phyloP scores from a whole-genome alignment of 2,888 invertebrate species.

The Sipha maydis region DNA sequence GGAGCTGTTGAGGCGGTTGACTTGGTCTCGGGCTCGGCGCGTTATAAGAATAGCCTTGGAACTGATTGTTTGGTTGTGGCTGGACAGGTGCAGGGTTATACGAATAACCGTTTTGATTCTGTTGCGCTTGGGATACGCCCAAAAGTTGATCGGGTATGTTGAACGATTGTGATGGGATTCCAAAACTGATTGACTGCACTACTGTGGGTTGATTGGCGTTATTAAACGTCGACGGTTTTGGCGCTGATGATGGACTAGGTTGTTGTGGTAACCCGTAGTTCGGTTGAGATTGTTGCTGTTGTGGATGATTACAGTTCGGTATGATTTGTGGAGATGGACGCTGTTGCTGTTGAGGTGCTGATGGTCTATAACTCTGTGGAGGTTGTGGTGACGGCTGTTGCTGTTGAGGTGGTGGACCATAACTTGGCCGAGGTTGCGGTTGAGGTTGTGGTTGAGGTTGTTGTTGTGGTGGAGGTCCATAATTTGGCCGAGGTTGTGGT shows the following conservation, averaged over 20 bases:
- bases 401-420: not conserved
- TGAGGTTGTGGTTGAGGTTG: conserved; percentile 65
- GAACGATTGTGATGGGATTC: conserved; percentile 58
- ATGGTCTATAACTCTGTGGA: conserved; percentile 63
- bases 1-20: conserved; percentile 1
- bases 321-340: conserved; percentile 62
- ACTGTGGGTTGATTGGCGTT: conserved; percentile 67
- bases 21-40: conserved; percentile 7
- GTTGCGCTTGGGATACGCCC: conserved; percentile 14
- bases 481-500: conserved; percentile 67
- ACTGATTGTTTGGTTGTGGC: conserved; percentile 8
- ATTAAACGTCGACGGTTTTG: conserved; percentile 44
- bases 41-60: conserved; percentile 46
- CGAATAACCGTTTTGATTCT: conserved; percentile 27
- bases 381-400: conserved; percentile 51
- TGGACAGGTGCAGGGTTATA: conserved; percentile 7
- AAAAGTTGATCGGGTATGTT: conserved; percentile 11
- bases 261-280: conserved; percentile 26
- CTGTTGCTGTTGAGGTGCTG: conserved; percentile 62
- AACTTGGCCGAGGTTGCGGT: not conserved
- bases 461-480: conserved; percentile 67
- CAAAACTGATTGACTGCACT: conserved; percentile 62
- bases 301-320: conserved; percentile 71
- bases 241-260: conserved; percentile 66
- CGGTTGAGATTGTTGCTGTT: conserved; percentile 64